phyloP scores from a whole-genome alignment of 2,113 vertebrate species.

The Prunella himalayana region DNA sequence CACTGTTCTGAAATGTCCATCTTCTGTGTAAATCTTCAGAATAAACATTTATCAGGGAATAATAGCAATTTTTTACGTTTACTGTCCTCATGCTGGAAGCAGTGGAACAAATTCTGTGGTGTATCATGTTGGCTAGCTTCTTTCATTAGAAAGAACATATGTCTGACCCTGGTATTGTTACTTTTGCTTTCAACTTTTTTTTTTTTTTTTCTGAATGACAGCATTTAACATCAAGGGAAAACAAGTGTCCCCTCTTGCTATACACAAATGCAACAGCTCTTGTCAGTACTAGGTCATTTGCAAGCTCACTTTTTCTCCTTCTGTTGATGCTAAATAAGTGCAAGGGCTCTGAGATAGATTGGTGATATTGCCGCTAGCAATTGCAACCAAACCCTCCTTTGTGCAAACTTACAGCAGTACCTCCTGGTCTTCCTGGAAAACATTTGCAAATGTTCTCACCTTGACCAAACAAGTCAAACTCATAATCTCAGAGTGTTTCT shows the following conservation, averaged over 20 bases:
- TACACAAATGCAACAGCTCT: background rate
- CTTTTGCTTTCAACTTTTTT: background rate
- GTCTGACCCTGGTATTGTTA: background rate
- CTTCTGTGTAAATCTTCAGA: background rate
- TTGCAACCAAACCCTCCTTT: background rate
- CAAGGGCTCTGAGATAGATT: background rate
- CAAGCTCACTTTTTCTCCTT: background rate
- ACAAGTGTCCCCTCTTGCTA: background rate
- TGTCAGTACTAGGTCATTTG: conserved; percentile 14
- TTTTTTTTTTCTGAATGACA: background rate
- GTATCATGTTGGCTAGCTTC: background rate
- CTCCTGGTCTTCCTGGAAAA: background rate
- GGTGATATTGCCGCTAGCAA: background rate
- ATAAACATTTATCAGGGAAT: background rate
- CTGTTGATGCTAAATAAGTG: background rate
- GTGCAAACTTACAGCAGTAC: background rate
- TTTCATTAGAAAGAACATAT: background rate
- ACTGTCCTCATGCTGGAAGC: background rate
- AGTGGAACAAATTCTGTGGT: background rate
- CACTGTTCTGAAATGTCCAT: background rate
- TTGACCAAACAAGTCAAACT: conserved; percentile 35
- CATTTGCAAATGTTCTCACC: conserved; percentile 45
- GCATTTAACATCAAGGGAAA: conserved; percentile 4
- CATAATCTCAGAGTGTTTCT: background rate
- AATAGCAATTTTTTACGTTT: background rate